phyloP scores from a whole-genome alignment of 2,888 invertebrate genomes.

The Podotricha telesiphe region DNA sequence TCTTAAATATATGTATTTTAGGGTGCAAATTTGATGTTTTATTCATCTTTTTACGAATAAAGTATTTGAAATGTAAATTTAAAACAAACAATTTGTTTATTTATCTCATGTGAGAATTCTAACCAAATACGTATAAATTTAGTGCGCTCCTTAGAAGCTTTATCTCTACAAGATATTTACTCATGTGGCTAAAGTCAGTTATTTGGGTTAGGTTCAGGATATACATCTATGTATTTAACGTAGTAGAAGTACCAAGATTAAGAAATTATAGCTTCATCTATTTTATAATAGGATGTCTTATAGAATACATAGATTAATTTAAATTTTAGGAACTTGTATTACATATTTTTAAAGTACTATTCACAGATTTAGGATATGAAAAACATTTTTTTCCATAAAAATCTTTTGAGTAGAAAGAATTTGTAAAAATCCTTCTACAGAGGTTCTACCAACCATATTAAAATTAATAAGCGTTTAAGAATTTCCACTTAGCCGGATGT shows the following conservation, averaged over 20 bases:
- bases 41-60: too few species aligned
- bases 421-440: too few species aligned
- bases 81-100: background rate
- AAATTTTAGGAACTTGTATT: too few species aligned
- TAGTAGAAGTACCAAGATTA: slow-evolving; percentile 8
- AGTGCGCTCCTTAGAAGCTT: slow-evolving; percentile 6
- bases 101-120: slow-evolving; percentile 1
- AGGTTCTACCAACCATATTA: too few species aligned
- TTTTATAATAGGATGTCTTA: background rate
- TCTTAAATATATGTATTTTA: background rate
- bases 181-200: slow-evolving; percentile 5
- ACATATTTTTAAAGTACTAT: too few species aligned
- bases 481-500: too few species aligned
- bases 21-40: background rate
- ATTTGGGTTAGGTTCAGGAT: background rate
- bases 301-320: too few species aligned
- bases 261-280: background rate
- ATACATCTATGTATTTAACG: slow-evolving; percentile 1
- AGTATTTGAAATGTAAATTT: too few species aligned
- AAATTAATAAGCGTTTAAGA: too few species aligned
- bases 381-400: too few species aligned
- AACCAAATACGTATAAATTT: slow-evolving; percentile 7
- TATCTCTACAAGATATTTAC: slow-evolving; percentile 8
- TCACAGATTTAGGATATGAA: too few species aligned
- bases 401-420: too few species aligned